Percentiles rank a stretch among this genome's conserved stretches.
Conservation (phyloP, 2,113 vertebrate genomes). For the Cynopterus brachyotis region DNA sequence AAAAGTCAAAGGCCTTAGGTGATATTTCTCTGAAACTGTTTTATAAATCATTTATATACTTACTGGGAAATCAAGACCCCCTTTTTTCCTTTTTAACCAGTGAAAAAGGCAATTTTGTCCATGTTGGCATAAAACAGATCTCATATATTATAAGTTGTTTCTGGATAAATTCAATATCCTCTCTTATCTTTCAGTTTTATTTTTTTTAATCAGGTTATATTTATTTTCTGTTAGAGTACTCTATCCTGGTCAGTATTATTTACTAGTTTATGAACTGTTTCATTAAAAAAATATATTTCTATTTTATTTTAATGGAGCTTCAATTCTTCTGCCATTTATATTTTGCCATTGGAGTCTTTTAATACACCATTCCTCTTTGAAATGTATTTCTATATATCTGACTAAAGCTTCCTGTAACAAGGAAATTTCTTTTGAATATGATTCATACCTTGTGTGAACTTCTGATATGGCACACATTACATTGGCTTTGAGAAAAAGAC, state of each 20-base stretch:
- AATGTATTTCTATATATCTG: background rate
- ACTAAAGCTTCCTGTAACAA: background rate
- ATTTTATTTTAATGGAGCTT: background rate
- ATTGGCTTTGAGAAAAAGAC: background rate
- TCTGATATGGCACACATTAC: background rate
- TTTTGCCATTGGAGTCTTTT: background rate
- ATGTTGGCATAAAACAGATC: background rate
- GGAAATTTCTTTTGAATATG: background rate
- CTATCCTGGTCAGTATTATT: background rate
- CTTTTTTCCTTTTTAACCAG: background rate
- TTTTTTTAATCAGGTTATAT: background rate
- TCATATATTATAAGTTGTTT: background rate
- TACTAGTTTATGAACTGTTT: background rate
- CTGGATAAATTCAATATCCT: background rate
- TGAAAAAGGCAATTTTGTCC: background rate
- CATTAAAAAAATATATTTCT: conserved; percentile 3
- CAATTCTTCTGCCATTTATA: background rate
- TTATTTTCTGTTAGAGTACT: background rate
- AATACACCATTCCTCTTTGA: background rate
- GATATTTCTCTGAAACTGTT: background rate
- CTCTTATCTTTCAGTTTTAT: background rate
- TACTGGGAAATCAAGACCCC: background rate
- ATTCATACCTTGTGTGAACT: background rate
- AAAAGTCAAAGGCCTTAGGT: background rate
- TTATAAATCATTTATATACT: background rate